Conservation (phyloP, 2,113 vertebrate genomes). For the Triplophysa siluroides region DNA sequence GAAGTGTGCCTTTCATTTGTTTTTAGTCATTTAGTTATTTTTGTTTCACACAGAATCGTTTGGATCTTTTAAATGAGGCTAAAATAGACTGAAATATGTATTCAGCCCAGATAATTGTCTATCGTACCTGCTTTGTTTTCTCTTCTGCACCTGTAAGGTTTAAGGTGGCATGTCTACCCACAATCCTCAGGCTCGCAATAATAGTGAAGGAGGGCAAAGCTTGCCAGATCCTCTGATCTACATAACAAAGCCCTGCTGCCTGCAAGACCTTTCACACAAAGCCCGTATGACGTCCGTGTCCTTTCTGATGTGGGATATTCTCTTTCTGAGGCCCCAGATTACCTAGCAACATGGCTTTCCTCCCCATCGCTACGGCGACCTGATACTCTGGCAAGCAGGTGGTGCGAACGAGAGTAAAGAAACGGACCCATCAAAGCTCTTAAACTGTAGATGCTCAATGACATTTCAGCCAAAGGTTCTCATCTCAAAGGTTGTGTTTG, state of each 20-base stretch:
- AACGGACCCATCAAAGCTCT: not conserved
- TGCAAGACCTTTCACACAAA: constrained; percentile 18
- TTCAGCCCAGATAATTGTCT: not conserved
- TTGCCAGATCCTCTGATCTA: constrained; percentile 19
- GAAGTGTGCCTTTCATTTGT: too few species aligned
- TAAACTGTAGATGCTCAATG: not conserved
- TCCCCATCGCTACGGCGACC: constrained; percentile 38
- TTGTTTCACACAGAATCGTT: too few species aligned
- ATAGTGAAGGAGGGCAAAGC: not conserved
- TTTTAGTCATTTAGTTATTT: too few species aligned
- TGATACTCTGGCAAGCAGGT: constrained; percentile 56
- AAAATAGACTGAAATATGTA: not conserved
- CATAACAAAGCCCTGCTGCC: constrained; percentile 32
- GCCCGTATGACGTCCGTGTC: constrained; percentile 33
- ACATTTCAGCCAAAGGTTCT: not conserved
- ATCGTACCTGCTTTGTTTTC: not conserved
- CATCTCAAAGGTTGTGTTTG: too few species aligned
- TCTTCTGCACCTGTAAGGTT: not conserved
- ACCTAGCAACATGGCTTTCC: constrained; percentile 59
- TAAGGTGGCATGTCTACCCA: not conserved
- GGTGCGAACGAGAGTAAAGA: constrained; percentile 7
- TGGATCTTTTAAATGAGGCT: too few species aligned
- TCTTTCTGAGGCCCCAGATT: constrained; percentile 32
- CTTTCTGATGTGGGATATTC: constrained; percentile 41
- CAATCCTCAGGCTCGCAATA: not conserved